These are phyloP conservation scores for Sialia sialis DNA, from an alignment of 2,113 vertebrate species.

Conservation along the genomic window DNA sequence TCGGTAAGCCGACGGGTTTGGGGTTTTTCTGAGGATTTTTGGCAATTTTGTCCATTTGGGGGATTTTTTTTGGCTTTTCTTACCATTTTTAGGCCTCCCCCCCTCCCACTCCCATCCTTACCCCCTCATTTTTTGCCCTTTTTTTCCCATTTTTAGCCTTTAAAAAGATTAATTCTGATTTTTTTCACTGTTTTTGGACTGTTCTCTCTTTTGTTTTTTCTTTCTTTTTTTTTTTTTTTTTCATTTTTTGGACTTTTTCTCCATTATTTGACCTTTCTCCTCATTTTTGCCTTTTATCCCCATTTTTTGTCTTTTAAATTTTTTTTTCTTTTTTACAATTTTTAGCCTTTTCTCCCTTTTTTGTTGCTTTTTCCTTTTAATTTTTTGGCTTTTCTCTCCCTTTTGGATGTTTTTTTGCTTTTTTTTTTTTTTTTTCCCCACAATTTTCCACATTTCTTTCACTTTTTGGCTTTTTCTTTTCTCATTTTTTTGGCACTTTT, in stretches of 20 bases:
- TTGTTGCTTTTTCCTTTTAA: accelerated
- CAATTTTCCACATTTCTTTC: too few relatives aligned
- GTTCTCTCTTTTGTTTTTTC: too few relatives aligned
- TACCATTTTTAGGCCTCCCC: not conserved
- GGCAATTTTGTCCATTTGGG: accelerated
- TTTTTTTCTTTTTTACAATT: too few relatives aligned
- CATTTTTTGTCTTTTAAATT: too few relatives aligned
- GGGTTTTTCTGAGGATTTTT: accelerated
- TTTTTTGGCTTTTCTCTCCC: not conserved
- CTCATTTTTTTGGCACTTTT: accelerated
- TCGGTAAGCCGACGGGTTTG: conserved; percentile 64
- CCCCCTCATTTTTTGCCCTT: accelerated
- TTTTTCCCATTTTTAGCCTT: not conserved
- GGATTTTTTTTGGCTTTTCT: too few relatives aligned
- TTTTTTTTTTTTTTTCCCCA: accelerated
- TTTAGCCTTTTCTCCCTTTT: too few relatives aligned
- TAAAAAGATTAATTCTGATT: too few relatives aligned
- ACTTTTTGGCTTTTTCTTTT: accelerated
- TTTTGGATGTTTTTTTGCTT: not conserved
- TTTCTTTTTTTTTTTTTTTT: too few relatives aligned
- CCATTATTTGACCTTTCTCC: accelerated
- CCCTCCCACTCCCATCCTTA: too few relatives aligned
- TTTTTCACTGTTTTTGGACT: too few relatives aligned
- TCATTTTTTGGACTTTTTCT: too few relatives aligned
- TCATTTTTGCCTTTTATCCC: not conserved